Conservation (phyloP, 2,888 invertebrate species). For the Drosophila austrosaltans region DNA sequence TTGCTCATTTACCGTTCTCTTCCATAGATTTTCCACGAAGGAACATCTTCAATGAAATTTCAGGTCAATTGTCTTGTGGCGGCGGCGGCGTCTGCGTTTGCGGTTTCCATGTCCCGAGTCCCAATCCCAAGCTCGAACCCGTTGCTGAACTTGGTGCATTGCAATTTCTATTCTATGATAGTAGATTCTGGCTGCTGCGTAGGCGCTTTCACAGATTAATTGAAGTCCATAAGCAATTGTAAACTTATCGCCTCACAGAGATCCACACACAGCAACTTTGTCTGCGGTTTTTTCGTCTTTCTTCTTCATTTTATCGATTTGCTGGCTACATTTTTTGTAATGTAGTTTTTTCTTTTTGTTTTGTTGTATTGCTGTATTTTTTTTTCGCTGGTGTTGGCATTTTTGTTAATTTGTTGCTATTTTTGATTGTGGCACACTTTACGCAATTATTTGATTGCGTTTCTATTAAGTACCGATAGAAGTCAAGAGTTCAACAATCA, state of each 20-base stretch:
- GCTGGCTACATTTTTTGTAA: constrained; percentile 47
- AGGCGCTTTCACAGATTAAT: constrained; percentile 80
- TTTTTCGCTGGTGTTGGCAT: constrained; percentile 60
- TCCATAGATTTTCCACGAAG: constrained; percentile 59
- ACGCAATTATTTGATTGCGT: constrained; percentile 79
- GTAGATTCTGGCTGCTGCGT: constrained; percentile 65
- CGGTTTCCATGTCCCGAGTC: constrained; percentile 35
- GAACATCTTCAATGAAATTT: constrained; percentile 77
- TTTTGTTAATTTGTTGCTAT: constrained; percentile 74
- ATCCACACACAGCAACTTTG: constrained; percentile 36
- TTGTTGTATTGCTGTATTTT: constrained; percentile 31
- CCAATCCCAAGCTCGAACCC: constrained; percentile 21
- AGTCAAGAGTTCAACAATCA: constrained; percentile 77
- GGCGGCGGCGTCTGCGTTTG: constrained; percentile 49
- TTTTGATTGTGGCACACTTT: constrained; percentile 81
- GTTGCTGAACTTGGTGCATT: constrained; percentile 35
- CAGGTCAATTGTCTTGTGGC: constrained; percentile 77
- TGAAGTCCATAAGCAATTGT: constrained; percentile 79
- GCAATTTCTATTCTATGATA: constrained; percentile 65
- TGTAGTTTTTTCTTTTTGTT: neutral
- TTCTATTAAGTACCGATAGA: constrained; percentile 76
- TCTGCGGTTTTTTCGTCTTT: constrained; percentile 34
- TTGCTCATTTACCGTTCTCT: constrained; percentile 71
- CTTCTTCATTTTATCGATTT: constrained; percentile 69
- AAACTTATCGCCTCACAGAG: constrained; percentile 74